These are phyloP conservation scores for Melanotaenia parkinsoni DNA, from an alignment of 2,797 vertebrate genomes.

Conservation along the genomic window DNA sequence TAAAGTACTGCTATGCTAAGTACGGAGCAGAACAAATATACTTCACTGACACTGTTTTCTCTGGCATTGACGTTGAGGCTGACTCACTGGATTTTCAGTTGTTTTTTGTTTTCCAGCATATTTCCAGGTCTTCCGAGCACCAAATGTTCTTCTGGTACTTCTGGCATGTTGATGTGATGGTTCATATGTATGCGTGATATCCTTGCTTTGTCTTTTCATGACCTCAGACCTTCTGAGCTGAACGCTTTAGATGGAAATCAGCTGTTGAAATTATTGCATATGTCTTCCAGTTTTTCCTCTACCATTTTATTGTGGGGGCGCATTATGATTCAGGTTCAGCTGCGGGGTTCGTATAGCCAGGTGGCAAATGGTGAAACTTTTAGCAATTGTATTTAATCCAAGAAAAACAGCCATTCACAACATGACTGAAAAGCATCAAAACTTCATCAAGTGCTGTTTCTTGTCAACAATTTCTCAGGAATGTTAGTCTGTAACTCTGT, in stretches of 20 bases:
- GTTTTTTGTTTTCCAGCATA: not conserved
- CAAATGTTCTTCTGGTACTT: slow-evolving; percentile 13
- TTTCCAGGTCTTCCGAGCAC: slow-evolving; percentile 1
- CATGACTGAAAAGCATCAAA: no score
- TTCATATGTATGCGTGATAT: not conserved
- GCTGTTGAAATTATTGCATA: no score
- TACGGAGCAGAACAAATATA: slow-evolving; percentile 3
- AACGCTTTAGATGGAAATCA: not conserved
- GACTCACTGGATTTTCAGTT: slow-evolving; percentile 6
- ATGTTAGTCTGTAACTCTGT: no score
- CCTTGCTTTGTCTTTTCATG: not conserved
- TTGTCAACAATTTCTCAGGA: no score
- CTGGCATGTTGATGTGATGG: not conserved
- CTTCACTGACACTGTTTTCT: not conserved
- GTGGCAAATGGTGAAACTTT: no score
- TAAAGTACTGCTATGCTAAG: slow-evolving; percentile 11
- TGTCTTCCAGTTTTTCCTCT: no score
- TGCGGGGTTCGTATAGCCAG: no score
- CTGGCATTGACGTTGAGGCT: slow-evolving; percentile 5
- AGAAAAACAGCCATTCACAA: no score
- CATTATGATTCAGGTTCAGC: no score
- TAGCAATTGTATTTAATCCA: no score
- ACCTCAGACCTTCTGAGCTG: not conserved
- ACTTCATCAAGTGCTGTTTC: no score
- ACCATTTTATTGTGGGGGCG: no score